A percentile compares a stretch with the other conserved stretches of the same genome.
These are phyloP conservation scores for Setophaga kirtlandii DNA, from an alignment of 2,113 vertebrate species.

Conservation along the genomic window DNA sequence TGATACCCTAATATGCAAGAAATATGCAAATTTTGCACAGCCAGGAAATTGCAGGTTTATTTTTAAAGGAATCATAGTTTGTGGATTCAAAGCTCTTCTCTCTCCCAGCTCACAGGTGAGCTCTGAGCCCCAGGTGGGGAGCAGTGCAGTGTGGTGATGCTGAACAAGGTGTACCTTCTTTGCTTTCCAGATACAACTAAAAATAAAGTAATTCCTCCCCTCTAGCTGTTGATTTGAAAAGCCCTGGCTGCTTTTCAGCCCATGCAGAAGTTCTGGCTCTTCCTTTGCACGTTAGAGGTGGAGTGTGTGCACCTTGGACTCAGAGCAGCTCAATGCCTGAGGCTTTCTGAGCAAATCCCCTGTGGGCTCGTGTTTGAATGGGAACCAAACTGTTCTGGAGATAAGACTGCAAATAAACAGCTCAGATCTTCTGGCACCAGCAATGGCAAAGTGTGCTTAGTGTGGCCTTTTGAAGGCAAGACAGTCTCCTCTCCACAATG, in stretches of 20 bases:
- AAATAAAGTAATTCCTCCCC: neutral
- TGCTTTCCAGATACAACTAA: neutral
- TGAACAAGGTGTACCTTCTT: neutral
- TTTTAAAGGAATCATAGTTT: neutral
- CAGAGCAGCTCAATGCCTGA: neutral
- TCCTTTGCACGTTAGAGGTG: neutral
- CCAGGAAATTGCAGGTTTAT: neutral
- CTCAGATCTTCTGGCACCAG: neutral
- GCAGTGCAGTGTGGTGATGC: neutral
- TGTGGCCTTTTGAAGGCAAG: neutral
- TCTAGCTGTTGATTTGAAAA: neutral
- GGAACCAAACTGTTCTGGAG: neutral
- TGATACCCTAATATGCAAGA: neutral
- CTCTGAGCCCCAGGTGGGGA: neutral
- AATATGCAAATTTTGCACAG: neutral
- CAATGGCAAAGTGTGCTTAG: neutral
- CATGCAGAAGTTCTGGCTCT: neutral
- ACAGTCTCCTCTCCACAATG: neutral
- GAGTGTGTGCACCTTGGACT: neutral
- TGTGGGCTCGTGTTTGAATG: neutral
- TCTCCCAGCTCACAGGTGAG: neutral
- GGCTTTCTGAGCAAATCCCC: neutral
- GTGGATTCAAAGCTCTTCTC: neutral
- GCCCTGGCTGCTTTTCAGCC: neutral
- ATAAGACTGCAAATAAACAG: neutral